phyloP scores from a whole-genome alignment of 1,140 invertebrate genomes.

The Leptoteleia sp. region DNA sequence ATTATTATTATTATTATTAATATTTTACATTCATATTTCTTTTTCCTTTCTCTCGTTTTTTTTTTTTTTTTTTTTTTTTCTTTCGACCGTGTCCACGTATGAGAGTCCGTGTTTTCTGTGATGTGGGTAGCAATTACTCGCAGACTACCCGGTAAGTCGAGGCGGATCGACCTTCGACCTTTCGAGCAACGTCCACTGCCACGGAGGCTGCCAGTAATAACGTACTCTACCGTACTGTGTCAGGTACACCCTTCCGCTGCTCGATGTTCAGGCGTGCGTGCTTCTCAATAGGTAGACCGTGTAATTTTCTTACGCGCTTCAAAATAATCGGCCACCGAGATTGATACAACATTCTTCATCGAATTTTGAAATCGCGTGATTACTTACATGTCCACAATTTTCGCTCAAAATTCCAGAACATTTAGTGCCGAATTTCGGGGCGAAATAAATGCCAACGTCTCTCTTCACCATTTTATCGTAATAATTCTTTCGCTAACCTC shows the following conservation, averaged over 20 bases:
- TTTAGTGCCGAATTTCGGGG: conserved; percentile 29
- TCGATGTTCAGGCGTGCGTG: conserved; percentile 58
- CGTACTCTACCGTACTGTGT: conserved; percentile 71
- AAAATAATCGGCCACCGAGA: conserved; percentile 71
- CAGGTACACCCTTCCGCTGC: conserved; percentile 56
- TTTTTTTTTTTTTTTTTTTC: conserved; percentile 33
- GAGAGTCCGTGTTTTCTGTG: conserved; percentile 72
- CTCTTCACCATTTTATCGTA: too few relatives aligned
- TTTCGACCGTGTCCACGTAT: conserved; percentile 41
- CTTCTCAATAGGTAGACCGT: conserved; percentile 65
- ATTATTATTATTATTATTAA: too few relatives aligned
- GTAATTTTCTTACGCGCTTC: conserved; percentile 74
- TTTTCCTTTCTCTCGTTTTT: too few relatives aligned
- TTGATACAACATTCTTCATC: conserved; percentile 56
- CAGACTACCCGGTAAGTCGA: conserved; percentile 73
- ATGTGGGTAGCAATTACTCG: conserved; percentile 75
- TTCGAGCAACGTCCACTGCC: conserved; percentile 68
- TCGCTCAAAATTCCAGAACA: conserved; percentile 27
- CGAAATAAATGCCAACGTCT: neutral
- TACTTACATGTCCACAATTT: conserved; percentile 8
- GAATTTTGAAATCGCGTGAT: conserved; percentile 45
- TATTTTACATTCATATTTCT: too few relatives aligned
- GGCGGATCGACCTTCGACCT: conserved; percentile 76
- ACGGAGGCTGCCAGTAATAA: conserved; percentile 76
- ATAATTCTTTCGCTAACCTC: too few relatives aligned